Evolutionary conservation across 2,113 vertebrate genomes (phyloP).

Genomic region (Pseudorectes ferrugineus): DNA sequence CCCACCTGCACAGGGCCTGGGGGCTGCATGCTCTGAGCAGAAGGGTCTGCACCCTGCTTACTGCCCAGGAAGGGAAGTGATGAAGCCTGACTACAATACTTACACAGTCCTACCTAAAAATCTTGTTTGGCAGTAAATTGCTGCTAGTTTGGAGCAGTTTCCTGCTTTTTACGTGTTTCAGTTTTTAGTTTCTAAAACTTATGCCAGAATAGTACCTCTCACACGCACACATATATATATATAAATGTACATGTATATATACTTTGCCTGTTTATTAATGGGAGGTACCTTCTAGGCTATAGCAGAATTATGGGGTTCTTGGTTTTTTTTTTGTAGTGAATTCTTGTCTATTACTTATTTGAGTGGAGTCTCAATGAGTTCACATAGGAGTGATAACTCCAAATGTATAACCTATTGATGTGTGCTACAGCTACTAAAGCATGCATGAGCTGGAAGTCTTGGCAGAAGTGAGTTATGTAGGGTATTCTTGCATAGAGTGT

Average conservation of each 20-base stretch:
- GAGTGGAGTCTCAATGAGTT: neutral
- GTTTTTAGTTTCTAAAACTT: neutral
- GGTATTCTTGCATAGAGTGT: neutral
- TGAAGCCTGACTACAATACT: neutral
- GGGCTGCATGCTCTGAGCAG: neutral
- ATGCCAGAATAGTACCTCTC: neutral
- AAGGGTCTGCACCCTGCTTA: neutral
- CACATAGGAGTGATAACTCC: neutral
- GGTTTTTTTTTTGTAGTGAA: neutral
- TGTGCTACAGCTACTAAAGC: conserved; percentile 15
- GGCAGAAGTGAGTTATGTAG: neutral
- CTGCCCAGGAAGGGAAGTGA: too few species aligned
- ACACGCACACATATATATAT: too few species aligned
- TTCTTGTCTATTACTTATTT: neutral
- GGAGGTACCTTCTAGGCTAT: neutral
- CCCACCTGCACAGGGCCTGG: neutral
- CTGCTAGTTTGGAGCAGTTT: neutral
- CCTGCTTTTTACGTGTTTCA: neutral
- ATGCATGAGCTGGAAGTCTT: neutral
- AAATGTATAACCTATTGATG: neutral
- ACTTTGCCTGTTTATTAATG: neutral
- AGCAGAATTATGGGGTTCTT: neutral
- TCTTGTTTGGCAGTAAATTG: neutral
- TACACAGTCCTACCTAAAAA: neutral
- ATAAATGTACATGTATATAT: neutral